Conservation (phyloP, 1,140 invertebrate genomes). For the Dufourea novaeangliae region DNA sequence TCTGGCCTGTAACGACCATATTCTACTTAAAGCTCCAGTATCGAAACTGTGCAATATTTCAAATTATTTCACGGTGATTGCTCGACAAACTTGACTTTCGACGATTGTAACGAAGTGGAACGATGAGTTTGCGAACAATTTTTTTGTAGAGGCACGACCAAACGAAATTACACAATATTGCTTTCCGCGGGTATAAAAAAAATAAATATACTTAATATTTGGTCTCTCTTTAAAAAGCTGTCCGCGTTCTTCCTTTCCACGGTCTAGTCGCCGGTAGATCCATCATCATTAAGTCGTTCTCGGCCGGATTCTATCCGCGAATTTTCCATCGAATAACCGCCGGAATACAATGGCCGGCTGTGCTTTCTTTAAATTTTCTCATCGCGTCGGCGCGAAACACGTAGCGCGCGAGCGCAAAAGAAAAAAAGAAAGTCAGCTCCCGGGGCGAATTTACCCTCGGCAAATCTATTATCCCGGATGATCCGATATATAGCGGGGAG, state of each 20-base stretch:
- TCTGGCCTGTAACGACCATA: background rate
- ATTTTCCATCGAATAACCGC: background rate
- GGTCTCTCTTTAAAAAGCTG: too few relatives aligned
- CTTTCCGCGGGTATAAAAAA: too few relatives aligned
- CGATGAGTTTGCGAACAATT: too few relatives aligned
- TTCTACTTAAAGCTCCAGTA: constrained; percentile 15
- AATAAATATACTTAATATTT: too few relatives aligned
- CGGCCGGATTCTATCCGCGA: background rate
- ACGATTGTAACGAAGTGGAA: too few relatives aligned
- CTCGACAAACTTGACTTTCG: too few relatives aligned
- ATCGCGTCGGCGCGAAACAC: background rate
- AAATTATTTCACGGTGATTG: too few relatives aligned
- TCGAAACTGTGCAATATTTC: too few relatives aligned
- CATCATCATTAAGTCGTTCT: background rate
- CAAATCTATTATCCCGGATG: constrained; percentile 53
- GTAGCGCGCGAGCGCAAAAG: constrained; percentile 1
- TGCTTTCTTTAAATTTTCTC: constrained; percentile 46
- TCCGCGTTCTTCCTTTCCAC: background rate
- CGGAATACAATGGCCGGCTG: background rate
- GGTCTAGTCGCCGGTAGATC: background rate
- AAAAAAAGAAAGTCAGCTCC: too few relatives aligned
- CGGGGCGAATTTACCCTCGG: constrained; percentile 8
- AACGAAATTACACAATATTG: too few relatives aligned
- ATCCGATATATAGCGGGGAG: constrained; percentile 43
- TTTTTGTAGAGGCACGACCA: too few relatives aligned